Conservation (phyloP, 2,113 vertebrate species). For the Tragulus kanchil region DNA sequence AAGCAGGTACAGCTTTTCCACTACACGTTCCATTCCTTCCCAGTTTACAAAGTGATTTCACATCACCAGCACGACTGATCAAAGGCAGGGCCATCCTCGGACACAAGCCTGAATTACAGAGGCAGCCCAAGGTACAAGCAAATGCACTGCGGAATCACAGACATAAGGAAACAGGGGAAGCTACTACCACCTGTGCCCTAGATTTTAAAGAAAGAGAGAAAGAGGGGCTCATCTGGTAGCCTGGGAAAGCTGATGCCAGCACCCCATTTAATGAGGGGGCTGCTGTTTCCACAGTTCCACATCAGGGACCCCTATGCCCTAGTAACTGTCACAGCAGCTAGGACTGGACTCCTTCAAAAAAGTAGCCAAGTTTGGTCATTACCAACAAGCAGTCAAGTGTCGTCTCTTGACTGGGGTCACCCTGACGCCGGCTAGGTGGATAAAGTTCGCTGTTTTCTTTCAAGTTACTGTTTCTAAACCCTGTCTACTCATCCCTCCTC, state of each 20-base stretch:
- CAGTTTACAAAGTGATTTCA: slow-evolving; percentile 53
- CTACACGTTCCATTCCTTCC: slow-evolving; percentile 50
- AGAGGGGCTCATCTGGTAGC: not conserved
- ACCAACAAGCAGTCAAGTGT: not conserved
- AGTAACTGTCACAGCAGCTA: not conserved
- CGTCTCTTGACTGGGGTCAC: not conserved
- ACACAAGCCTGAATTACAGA: slow-evolving; percentile 8
- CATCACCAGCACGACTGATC: slow-evolving; percentile 51
- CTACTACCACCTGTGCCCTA: slow-evolving; percentile 18
- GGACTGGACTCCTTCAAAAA: not conserved
- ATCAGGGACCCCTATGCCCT: not conserved
- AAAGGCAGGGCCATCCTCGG: not conserved
- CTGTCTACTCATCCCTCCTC: not conserved
- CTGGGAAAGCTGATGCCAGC: not conserved
- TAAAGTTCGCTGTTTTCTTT: not conserved
- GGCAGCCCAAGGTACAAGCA: not conserved
- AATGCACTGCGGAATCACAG: slow-evolving; percentile 19
- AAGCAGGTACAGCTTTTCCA: slow-evolving; percentile 59
- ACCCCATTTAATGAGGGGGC: not conserved
- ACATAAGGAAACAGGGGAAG: not conserved
- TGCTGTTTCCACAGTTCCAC: not conserved
- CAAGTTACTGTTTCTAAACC: not conserved
- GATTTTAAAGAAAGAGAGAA: not conserved
- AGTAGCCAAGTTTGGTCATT: not conserved
- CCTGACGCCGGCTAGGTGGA: not conserved